Conservation (phyloP, 2,113 vertebrate genomes). For the Prochilodus magdalenae region DNA sequence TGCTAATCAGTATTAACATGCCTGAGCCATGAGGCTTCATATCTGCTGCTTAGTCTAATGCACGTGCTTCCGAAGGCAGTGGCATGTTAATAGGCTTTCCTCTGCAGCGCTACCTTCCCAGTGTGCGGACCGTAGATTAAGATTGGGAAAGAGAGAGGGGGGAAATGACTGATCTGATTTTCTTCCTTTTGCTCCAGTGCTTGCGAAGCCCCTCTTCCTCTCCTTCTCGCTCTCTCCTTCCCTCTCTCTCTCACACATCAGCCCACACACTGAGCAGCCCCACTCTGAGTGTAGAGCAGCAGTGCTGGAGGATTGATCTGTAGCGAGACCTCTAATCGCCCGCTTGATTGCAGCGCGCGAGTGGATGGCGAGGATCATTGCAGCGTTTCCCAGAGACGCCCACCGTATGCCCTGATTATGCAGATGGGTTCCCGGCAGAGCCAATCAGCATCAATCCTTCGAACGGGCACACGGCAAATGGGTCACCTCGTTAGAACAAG, state of each 20-base stretch:
- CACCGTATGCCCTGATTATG: slow-evolving; percentile 49
- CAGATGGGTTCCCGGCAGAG: slow-evolving; percentile 43
- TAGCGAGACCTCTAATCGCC: slow-evolving; percentile 26
- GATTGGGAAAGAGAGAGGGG: neutral
- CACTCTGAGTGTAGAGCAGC: slow-evolving; percentile 18
- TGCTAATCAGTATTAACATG: neutral
- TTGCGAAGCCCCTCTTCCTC: neutral
- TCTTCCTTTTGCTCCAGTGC: neutral
- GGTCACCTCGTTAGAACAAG: slow-evolving; percentile 26
- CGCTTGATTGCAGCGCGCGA: slow-evolving; percentile 45
- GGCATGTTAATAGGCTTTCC: neutral
- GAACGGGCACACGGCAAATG: slow-evolving; percentile 37
- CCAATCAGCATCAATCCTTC: slow-evolving; percentile 47
- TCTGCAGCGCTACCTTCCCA: neutral
- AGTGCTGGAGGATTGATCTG: slow-evolving; percentile 20
- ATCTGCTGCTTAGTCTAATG: neutral
- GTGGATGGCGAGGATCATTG: neutral
- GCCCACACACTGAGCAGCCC: slow-evolving; percentile 23
- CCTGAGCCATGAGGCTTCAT: neutral
- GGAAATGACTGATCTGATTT: slow-evolving; percentile 10
- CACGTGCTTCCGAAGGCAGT: neutral
- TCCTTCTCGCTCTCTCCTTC: neutral
- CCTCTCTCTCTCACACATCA: slow-evolving; percentile 7
- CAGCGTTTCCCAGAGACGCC: slow-evolving; percentile 27
- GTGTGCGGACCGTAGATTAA: neutral